A percentile compares a stretch with the other conserved stretches of the same genome.
Conservation (phyloP, 1,140 invertebrate species). For the Eulimnadia texana region DNA sequence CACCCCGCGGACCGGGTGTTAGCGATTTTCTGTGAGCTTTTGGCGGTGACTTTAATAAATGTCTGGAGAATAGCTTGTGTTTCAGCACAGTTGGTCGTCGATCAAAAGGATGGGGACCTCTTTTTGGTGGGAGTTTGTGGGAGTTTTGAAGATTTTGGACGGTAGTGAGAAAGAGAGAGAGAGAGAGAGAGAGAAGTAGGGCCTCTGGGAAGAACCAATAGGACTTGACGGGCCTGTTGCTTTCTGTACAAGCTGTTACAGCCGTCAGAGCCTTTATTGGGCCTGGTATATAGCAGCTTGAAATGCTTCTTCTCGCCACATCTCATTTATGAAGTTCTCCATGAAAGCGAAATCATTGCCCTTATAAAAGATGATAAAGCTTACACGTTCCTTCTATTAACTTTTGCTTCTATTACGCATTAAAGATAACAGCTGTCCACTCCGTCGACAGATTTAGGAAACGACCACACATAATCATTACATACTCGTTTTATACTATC, state of each 20-base stretch:
- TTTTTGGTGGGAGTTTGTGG: no score
- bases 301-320: background rate
- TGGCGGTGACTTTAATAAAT: no score
- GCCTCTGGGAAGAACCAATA: background rate
- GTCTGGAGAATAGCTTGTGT: no score
- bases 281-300: background rate
- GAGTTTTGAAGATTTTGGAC: background rate
- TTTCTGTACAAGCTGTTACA: background rate
- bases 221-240: background rate
- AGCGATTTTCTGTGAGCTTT: no score
- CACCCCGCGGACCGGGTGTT: no score
- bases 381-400: no score
- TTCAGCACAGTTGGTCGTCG: no score
- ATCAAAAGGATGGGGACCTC: no score
- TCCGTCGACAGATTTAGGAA: no score
- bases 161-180: background rate
- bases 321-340: background rate
- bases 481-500: no score
- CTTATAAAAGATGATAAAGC: no score
- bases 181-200: background rate
- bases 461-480: no score
- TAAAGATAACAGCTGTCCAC: background rate
- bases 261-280: background rate
- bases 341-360: background rate
- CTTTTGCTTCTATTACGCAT: background rate